These are phyloP conservation scores for Bubo bubo DNA, from an alignment of 2,113 vertebrate species.

Conservation along the genomic window DNA sequence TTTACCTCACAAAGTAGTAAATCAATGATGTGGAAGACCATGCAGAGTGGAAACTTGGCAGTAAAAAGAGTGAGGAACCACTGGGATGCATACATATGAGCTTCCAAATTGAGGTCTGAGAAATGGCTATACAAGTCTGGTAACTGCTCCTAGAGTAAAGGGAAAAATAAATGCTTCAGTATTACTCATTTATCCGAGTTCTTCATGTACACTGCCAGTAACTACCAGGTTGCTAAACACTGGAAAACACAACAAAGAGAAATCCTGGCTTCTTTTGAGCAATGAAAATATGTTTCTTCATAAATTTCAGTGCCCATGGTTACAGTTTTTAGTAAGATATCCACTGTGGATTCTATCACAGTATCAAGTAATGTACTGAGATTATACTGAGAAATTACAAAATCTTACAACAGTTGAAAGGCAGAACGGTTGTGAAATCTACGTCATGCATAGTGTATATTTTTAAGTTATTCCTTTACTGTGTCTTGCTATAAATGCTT, in stretches of 20 bases:
- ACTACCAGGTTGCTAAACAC: background rate
- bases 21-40: slow-evolving; percentile 99
- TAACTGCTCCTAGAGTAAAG: slow-evolving; percentile 85
- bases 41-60: slow-evolving; percentile 99
- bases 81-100: slow-evolving; percentile 98
- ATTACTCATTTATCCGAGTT: background rate
- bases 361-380: background rate
- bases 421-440: background rate
- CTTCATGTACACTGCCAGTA: background rate
- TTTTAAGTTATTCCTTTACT: background rate
- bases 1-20: slow-evolving; percentile 95
- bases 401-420: background rate
- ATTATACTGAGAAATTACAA: background rate
- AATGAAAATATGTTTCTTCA: background rate
- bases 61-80: slow-evolving; percentile 99
- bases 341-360: background rate
- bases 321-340: background rate
- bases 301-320: background rate
- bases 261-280: background rate
- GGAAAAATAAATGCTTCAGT: background rate
- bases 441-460: background rate
- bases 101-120: slow-evolving; percentile 90
- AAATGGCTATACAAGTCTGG: slow-evolving; percentile 92
- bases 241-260: background rate
- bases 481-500: background rate